These are phyloP conservation scores for Lordiphosa andalusiaca DNA, from an alignment of 2,888 invertebrate genomes.

Conservation along the genomic window DNA sequence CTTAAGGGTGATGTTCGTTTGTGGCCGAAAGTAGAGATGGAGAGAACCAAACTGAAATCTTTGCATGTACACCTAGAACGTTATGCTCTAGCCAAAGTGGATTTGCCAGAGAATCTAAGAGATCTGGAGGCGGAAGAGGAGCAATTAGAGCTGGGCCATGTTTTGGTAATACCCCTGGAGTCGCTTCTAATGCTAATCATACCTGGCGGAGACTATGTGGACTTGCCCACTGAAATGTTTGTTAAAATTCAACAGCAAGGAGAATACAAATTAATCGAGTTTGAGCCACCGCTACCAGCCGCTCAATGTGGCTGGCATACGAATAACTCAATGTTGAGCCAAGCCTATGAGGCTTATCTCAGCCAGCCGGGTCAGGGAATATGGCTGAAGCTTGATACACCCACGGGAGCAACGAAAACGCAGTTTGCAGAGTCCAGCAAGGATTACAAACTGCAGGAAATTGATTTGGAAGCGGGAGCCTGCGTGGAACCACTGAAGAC, in stretches of 20 bases:
- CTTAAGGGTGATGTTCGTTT: constrained; percentile 19
- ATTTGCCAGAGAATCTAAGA: constrained; percentile 2
- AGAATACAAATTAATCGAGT: constrained; percentile 46
- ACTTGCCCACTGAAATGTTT: constrained; percentile 70
- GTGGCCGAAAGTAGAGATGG: constrained; percentile 3
- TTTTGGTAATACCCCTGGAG: constrained; percentile 58
- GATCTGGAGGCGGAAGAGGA: constrained; percentile 11
- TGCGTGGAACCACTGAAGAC: not conserved
- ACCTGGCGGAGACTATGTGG: constrained; percentile 59
- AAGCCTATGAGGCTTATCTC: constrained; percentile 39
- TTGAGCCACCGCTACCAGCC: constrained; percentile 70
- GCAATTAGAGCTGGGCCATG: constrained; percentile 14
- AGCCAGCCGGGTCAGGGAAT: constrained; percentile 18
- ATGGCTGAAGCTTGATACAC: constrained; percentile 40
- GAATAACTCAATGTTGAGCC: constrained; percentile 49
- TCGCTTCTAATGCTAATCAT: constrained; percentile 66
- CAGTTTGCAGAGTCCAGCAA: not conserved
- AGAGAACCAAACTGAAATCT: constrained; percentile 28
- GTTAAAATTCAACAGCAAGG: constrained; percentile 37
- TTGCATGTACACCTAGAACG: constrained; percentile 49
- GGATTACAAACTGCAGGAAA: constrained; percentile 29
- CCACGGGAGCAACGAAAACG: not conserved
- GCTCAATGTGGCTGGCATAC: constrained; percentile 74
- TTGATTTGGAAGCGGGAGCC: constrained; percentile 15
- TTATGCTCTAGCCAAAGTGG: constrained; percentile 22